Percentiles rank a stretch among this genome's conserved stretches.
Evolutionary conservation across 2,797 vertebrate genomes (phyloP).

Genomic region (Paguma larvata): DNA sequence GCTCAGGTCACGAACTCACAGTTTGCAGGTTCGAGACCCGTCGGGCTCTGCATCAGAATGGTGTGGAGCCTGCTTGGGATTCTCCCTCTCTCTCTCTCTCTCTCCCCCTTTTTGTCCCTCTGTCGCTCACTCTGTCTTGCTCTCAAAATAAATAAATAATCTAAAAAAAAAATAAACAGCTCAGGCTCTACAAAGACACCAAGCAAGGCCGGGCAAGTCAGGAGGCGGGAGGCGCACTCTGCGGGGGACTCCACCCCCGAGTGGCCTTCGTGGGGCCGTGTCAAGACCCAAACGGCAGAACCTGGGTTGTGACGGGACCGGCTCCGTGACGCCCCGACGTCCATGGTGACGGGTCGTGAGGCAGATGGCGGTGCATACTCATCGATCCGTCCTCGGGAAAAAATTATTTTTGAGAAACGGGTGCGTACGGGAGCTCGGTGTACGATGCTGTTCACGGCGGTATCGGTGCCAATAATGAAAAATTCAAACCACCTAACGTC

Average conservation of each 20-base stretch:
- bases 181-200: background rate
- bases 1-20: too few species aligned
- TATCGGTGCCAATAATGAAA: background rate
- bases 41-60: too few species aligned
- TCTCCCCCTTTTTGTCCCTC: too few species aligned
- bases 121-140: too few species aligned
- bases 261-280: rapidly evolving
- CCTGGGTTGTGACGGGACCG: rapidly evolving
- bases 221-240: rapidly evolving
- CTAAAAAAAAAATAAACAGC: too few species aligned
- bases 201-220: too few species aligned
- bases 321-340: too few species aligned
- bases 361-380: background rate
- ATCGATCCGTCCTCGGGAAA: background rate
- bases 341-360: rapidly evolving
- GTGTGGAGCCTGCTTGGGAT: too few species aligned
- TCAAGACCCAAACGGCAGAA: background rate
- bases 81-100: too few species aligned
- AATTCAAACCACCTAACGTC: background rate
- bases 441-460: background rate
- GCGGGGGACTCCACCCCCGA: rapidly evolving
- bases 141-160: too few species aligned
- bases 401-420: background rate
- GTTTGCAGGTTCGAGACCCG: too few species aligned
- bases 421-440: too few species aligned